phyloP scores from a whole-genome alignment of 2,797 vertebrate species.

The Columba guinea region DNA sequence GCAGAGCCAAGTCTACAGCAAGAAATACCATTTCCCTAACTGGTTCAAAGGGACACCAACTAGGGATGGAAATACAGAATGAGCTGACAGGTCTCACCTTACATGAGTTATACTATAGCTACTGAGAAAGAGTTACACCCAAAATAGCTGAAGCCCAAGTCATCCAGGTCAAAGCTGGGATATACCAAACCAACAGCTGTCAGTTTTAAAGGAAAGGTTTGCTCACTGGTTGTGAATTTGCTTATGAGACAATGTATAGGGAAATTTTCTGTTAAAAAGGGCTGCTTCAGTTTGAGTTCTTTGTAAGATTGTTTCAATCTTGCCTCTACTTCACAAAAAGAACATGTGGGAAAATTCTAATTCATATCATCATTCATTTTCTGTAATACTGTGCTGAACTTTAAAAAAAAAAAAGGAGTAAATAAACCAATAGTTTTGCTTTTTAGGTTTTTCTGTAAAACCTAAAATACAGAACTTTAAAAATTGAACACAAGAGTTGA shows the following conservation, averaged over 20 bases:
- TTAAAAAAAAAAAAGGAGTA: neutral
- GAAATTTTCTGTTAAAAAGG: neutral
- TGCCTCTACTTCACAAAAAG: neutral
- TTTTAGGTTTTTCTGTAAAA: neutral
- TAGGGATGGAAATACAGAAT: neutral
- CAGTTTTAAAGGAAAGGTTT: neutral
- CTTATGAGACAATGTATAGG: neutral
- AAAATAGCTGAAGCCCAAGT: neutral
- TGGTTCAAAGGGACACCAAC: neutral
- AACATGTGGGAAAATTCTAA: neutral
- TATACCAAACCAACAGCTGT: neutral
- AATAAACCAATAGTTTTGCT: too few species aligned
- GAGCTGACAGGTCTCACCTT: neutral
- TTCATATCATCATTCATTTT: neutral
- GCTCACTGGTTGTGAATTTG: neutral
- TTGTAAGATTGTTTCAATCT: neutral
- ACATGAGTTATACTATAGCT: rapidly evolving
- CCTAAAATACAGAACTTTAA: neutral
- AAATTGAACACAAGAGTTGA: neutral
- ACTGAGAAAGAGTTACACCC: neutral
- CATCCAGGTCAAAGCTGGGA: neutral
- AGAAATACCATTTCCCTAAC: neutral
- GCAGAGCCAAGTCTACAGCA: neutral
- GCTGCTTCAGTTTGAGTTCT: neutral
- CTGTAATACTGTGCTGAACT: neutral